Evolutionary conservation across 2,797 vertebrate genomes (phyloP).

Genomic region (Telmatherina bonti): DNA sequence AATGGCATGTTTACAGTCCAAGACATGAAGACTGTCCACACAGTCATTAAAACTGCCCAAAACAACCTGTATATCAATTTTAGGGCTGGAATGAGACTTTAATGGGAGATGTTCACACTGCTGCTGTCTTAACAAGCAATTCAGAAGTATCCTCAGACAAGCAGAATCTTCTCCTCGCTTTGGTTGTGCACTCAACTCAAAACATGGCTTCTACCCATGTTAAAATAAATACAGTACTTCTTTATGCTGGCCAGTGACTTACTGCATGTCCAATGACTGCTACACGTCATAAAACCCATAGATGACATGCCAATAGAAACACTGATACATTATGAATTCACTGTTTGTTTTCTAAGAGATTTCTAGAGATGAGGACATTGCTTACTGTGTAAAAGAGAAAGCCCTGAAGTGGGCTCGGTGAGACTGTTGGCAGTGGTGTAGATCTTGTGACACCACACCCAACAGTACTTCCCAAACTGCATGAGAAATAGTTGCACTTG

Average conservation of each 20-base stretch:
- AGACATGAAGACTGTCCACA: too few relatives aligned
- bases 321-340: conserved; percentile 49
- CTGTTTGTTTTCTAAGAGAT: conserved; percentile 44
- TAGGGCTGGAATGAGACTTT: too few relatives aligned
- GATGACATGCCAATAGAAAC: conserved; percentile 5
- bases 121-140: too few relatives aligned
- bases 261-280: background rate
- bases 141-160: background rate
- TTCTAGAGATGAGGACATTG: conserved; percentile 50
- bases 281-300: conserved; percentile 1
- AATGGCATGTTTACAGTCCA: too few relatives aligned
- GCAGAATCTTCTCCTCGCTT: background rate
- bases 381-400: conserved; percentile 62
- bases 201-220: background rate
- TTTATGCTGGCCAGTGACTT: background rate
- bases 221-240: background rate
- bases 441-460: conserved; percentile 69
- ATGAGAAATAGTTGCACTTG: conserved; percentile 54
- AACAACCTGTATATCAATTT: too few relatives aligned
- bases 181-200: background rate
- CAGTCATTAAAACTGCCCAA: too few relatives aligned
- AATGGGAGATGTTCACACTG: too few relatives aligned
- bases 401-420: conserved; percentile 56
- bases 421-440: conserved; percentile 21
- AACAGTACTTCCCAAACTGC: background rate